Evolutionary conservation across 2,888 invertebrate species (phyloP).

Genomic region (Parochlus steinenii): DNA sequence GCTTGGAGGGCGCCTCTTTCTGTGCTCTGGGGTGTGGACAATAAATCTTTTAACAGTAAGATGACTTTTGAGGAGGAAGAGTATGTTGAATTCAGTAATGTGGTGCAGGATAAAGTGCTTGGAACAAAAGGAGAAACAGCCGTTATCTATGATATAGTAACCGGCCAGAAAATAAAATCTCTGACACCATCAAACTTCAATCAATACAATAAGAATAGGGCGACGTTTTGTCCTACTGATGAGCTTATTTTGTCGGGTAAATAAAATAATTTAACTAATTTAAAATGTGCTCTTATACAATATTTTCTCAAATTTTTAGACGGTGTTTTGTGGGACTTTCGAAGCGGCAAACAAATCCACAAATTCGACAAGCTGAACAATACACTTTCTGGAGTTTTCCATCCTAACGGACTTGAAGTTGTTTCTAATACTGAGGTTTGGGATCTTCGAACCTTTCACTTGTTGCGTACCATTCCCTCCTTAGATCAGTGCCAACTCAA

Average conservation of each 20-base stretch:
- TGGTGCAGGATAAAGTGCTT: constrained; percentile 67
- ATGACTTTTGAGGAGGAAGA: constrained; percentile 66
- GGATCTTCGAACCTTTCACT: constrained; percentile 89
- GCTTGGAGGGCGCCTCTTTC: constrained; percentile 69
- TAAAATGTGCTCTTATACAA: no score
- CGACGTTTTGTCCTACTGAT: constrained; percentile 87
- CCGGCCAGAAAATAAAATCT: constrained; percentile 53
- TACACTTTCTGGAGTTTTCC: constrained; percentile 86
- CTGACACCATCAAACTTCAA: constrained; percentile 73
- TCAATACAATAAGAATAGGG: constrained; percentile 83
- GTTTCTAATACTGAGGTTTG: constrained; percentile 98
- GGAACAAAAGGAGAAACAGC: constrained; percentile 64
- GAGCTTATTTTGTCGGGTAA: constrained; percentile 73
- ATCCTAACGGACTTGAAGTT: constrained; percentile 89
- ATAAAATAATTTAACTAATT: constrained; percentile 9
- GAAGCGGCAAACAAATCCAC: constrained; percentile 74
- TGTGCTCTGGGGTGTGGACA: constrained; percentile 26
- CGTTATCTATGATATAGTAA: constrained; percentile 70
- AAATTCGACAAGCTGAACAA: constrained; percentile 97
- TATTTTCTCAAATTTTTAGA: constrained; percentile 34
- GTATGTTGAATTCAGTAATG: constrained; percentile 82
- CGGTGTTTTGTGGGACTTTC: constrained; percentile 89
- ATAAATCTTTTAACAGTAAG: constrained; percentile 33
- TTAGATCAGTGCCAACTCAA: constrained; percentile 77
- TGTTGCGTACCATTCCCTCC: constrained; percentile 84